Percentiles rank a stretch among this genome's conserved stretches.
These are phyloP conservation scores for Aplodontia rufa DNA, from an alignment of 2,113 vertebrate genomes.

Conservation along the genomic window DNA sequence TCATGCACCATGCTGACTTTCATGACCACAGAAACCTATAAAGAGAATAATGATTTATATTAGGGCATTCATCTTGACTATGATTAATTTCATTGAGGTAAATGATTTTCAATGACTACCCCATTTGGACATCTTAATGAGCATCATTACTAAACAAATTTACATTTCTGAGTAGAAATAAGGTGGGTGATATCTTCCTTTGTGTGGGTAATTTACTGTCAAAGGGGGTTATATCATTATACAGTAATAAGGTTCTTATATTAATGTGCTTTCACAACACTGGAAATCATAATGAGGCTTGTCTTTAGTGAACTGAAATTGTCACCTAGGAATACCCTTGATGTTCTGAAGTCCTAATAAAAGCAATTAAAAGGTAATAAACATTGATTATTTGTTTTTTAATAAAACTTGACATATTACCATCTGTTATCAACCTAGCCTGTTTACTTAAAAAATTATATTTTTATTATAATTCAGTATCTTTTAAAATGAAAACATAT, in stretches of 20 bases:
- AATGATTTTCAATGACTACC: constrained; percentile 21
- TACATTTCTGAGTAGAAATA: constrained; percentile 44
- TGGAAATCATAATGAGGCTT: constrained; percentile 4
- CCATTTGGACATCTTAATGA: constrained; percentile 43
- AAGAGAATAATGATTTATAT: background rate
- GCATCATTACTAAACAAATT: constrained; percentile 48
- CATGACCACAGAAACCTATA: background rate
- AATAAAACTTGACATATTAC: background rate
- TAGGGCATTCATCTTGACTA: background rate
- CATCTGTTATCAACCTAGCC: background rate
- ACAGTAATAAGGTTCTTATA: constrained; percentile 45
- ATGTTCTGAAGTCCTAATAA: background rate
- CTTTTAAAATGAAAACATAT: background rate
- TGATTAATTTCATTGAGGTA: constrained; percentile 48
- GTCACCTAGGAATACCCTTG: background rate
- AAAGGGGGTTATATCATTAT: constrained; percentile 24
- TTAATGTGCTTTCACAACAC: background rate
- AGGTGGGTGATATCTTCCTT: constrained; percentile 23
- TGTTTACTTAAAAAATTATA: background rate
- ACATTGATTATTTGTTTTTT: background rate
- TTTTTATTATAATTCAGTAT: background rate
- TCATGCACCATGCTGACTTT: background rate
- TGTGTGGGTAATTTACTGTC: constrained; percentile 27
- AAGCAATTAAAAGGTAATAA: constrained; percentile 1
- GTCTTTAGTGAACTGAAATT: constrained; percentile 18